Base-by-base conservation (phyloP, 2,797 vertebrate species). In the Notolepis coatsorum region DNA sequence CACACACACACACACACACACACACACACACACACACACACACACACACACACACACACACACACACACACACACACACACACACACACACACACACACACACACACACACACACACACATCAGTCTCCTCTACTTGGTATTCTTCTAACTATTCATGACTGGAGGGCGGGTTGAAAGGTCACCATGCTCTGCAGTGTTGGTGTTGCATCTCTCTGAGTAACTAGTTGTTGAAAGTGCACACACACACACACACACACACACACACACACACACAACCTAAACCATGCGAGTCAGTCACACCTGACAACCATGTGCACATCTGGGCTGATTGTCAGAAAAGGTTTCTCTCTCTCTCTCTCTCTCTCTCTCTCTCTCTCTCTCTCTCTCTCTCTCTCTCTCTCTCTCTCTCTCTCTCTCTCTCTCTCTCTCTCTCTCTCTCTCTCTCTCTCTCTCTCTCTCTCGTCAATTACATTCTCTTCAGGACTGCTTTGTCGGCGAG, bases 401-500 rank as follows among this genome's bases (percentile, higher is more conserved):
- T 17, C 39, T 21, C 39, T 13, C 33, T 13, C 33, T 7, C 33
- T 35, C 33, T 17, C 37, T 31, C 17, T 45, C 41, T 31, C 54
- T 31, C 25, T 33, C 27, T 21, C 39, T 35, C 59, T 47, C n/a
- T 17, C 41, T 7, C 41, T 39, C 37, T 55, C 65, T 68, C 62
- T 63, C 37, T 51, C 59, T 47, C n/a, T 17, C 41, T 7, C 41
- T 39, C 37, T 55, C 65, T 68, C 62, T 63, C 37, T 54, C 24
- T 45, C 54, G 2, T 77, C 80, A 83, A 75, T 85, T 86, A 81
- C 80, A 81, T 88, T 79, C 59, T 73, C 68, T 82, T 79, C 79
- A 79, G 68, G 79, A 84, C 79, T 79, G 81, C 73, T 82, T 81
- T 87, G 68, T 76, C 85, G 82, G 85, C 79, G 21, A 61, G 75